Conservation (phyloP, 53 echinoderm and acorn worm genomes). For the Patiria pectinifera region DNA sequence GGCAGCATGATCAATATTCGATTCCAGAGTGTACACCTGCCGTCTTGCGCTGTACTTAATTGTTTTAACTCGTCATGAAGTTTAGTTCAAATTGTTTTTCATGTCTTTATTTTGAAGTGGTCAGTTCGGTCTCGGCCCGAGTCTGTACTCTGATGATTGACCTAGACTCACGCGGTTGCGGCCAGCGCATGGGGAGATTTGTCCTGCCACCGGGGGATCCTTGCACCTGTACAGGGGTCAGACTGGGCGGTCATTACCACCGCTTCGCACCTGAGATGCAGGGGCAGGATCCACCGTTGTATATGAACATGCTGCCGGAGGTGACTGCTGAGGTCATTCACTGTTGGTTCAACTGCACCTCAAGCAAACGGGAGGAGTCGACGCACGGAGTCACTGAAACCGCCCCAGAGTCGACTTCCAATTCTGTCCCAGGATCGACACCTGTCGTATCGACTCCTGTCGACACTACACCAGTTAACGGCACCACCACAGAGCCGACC, state of each 20-base stretch:
- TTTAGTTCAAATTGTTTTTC: no score
- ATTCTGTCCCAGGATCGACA: not conserved
- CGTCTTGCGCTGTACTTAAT: no score
- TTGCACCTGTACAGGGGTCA: slow-evolving; percentile 1
- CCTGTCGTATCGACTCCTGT: not conserved
- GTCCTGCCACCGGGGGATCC: slow-evolving; percentile 28
- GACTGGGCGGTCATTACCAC: slow-evolving; percentile 16
- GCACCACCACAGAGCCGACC: not conserved
- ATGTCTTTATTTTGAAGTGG: not conserved
- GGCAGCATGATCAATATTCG: no score
- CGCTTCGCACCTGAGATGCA: not conserved
- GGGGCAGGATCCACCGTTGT: not conserved
- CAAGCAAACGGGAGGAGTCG: not conserved
- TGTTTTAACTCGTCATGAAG: no score
- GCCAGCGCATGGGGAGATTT: not conserved
- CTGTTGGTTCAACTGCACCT: not conserved
- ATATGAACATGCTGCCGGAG: not conserved
- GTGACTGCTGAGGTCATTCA: not conserved
- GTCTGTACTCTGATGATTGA: slow-evolving; percentile 16
- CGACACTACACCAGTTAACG: not conserved
- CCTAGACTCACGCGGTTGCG: not conserved
- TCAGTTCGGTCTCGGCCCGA: not conserved
- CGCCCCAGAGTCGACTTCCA: not conserved
- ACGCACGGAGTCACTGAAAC: not conserved
- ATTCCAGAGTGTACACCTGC: no score